Conservation (phyloP, 2,797 vertebrate genomes). For the Phalanger gymnotis region DNA sequence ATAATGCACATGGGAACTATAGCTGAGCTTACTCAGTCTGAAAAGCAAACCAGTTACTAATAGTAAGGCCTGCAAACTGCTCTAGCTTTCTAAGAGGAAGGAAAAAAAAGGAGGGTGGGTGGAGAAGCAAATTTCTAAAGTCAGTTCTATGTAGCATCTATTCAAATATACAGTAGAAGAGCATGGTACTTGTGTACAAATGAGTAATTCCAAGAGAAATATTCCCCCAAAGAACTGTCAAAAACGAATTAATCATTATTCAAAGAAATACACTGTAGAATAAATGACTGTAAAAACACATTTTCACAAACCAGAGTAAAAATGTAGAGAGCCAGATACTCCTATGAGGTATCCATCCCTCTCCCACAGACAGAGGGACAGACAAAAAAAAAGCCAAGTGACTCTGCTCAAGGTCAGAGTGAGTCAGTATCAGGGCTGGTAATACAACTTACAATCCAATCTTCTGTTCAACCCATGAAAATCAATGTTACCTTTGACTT, state of each 20-base stretch:
- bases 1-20: neutral
- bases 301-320: neutral
- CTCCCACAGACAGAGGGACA: neutral
- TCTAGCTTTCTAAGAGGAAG: neutral
- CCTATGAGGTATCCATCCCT: neutral
- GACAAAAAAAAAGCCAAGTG: neutral
- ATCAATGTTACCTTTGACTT: neutral
- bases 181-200: conserved; percentile 20
- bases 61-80: conserved; percentile 2
- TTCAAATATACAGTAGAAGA: neutral
- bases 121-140: conserved; percentile 39
- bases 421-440: neutral
- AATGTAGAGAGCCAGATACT: neutral
- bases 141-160: conserved; percentile 18
- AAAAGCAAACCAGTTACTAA: conserved; percentile 42
- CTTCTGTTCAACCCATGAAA: neutral
- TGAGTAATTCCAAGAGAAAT: conserved; percentile 46
- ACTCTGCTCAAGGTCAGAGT: neutral
- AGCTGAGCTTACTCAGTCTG: neutral
- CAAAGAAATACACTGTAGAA: neutral
- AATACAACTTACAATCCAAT: neutral
- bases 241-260: conserved; percentile 32
- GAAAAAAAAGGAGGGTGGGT: conserved; percentile 11
- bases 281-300: neutral
- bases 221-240: conserved; percentile 12